These are phyloP conservation scores for Stichopus horrens DNA, from an alignment of 53 echinoderm and acorn worm genomes.

Conservation along the genomic window DNA sequence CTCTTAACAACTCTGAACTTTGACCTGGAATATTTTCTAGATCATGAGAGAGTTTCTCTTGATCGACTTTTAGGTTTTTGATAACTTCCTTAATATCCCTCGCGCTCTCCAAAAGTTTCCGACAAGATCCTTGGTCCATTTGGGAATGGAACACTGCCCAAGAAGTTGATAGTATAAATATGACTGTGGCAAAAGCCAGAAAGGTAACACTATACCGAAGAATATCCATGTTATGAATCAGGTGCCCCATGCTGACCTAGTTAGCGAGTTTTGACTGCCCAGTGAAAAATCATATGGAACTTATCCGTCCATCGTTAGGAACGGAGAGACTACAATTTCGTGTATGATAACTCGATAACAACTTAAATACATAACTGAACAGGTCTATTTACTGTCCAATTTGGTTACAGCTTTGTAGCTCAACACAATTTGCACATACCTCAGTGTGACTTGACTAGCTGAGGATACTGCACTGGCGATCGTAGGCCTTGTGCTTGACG, in stretches of 20 bases:
- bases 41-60: not conserved
- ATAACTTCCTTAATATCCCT: conserved; percentile 11
- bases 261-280: not conserved
- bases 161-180: conserved; percentile 29
- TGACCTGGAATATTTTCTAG: not conserved
- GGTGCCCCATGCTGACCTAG: not conserved
- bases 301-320: no score
- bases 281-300: no score
- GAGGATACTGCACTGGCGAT: no score
- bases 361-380: no score
- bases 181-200: conserved; percentile 29
- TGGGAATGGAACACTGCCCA: conserved; percentile 27
- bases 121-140: conserved; percentile 26
- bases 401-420: no score
- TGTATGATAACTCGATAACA: no score
- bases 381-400: no score
- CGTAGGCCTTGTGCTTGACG: no score
- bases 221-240: conserved; percentile 1
- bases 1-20: conserved; percentile 25
- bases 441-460: no score
- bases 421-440: no score
- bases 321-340: no score
- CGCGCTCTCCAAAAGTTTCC: conserved; percentile 22
- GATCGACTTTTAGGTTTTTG: not conserved
- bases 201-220: conserved; percentile 29